Conservation (phyloP, 1,140 invertebrate species). For the Drosophila ogumai region DNA sequence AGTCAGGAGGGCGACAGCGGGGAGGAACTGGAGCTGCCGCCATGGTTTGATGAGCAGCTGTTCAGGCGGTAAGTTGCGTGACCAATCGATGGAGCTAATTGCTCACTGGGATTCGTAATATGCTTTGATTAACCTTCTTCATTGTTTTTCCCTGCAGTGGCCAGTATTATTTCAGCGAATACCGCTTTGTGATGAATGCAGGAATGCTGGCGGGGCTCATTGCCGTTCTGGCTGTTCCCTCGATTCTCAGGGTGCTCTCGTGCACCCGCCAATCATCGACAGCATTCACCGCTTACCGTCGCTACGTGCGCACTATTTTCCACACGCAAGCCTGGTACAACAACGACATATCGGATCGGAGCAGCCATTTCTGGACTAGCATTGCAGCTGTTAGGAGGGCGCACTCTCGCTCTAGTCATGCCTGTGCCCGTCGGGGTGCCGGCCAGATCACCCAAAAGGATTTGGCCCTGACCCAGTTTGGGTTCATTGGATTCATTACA, state of each 20-base stretch:
- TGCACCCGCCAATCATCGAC: constrained; percentile 88
- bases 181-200: constrained; percentile 87
- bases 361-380: constrained; percentile 87
- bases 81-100: neutral
- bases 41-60: constrained; percentile 87
- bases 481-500: constrained; percentile 92
- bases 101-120: neutral
- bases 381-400: constrained; percentile 88
- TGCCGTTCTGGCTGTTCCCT: constrained; percentile 87
- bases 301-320: constrained; percentile 90
- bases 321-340: constrained; percentile 91
- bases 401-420: constrained; percentile 87
- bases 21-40: constrained; percentile 84
- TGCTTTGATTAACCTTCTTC: neutral
- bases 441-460: constrained; percentile 90
- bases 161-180: constrained; percentile 87
- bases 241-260: constrained; percentile 88
- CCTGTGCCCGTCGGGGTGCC: constrained; percentile 82
- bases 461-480: constrained; percentile 93
- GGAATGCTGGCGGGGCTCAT: constrained; percentile 88
- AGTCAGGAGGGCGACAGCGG: constrained; percentile 76
- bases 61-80: constrained; percentile 85
- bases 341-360: constrained; percentile 84
- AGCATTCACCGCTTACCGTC: constrained; percentile 88
- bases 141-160: constrained; percentile 85